phyloP scores from a whole-genome alignment of 1,140 invertebrate species.

The silkworm (Bombyx mori) region ASM3026992v2 NC_085129.1:20625501-20626000 shows the following conservation, averaged over 20 bases:
- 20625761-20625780: no score
- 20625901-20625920: not conserved
- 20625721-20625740: no score
- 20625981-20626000: not conserved
- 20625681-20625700: no score
- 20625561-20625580: slow-evolving; percentile 49
- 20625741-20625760: no score
- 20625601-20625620: slow-evolving; percentile 31
- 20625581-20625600: slow-evolving; percentile 37
- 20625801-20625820: no score
- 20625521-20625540: slow-evolving; percentile 35
- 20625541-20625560: slow-evolving; percentile 46
- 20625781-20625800: no score
- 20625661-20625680: slow-evolving; percentile 43
- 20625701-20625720: no score
- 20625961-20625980: no score
- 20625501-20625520: slow-evolving; percentile 41
- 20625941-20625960: not conserved
- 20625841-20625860: no score
- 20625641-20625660: slow-evolving; percentile 32
- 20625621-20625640: slow-evolving; percentile 36
- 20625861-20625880: no score
- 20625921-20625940: not conserved
- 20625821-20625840: no score
- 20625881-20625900: no score